Base-by-base conservation (phyloP, 2,888 invertebrate species). In the Perizoma flavofasciatum region DNA sequence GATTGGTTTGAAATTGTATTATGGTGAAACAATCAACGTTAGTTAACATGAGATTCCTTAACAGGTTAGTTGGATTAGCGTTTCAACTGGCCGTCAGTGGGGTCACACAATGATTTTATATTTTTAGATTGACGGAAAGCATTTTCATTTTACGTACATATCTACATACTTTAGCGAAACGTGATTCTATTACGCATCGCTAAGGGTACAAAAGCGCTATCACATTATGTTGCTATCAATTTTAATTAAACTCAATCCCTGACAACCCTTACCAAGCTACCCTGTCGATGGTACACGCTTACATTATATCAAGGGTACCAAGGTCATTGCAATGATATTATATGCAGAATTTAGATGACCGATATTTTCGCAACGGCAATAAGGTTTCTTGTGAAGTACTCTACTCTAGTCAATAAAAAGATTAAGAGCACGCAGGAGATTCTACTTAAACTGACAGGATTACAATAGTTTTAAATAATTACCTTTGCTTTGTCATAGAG, bases 251-350 rank as follows among this genome's bases (percentile, higher is more conserved):
- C 22, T 43, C 40, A 51, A 61, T 54, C 54, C 47, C 54, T 43
- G 39, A 49, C 47, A 58, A 48, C 61, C 61, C 58, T 62, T 44
- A 52, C 52, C 50, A 22, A 22, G 22, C 22, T 22, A 22, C 22
- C 22, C 22, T 40, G 53, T 57, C 55, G 44, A 58, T 61, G 57
- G 46, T 57, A 50, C 54, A 54, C 34, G 54, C 50, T 46, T 43
- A 50, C 60, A 59, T 55, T 66, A 65, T 67, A 68, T 70, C 65
- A 65, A 61, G 71, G 68, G 66, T 69, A 71, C 65, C 22, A 22
- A 22, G 53, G 51, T 66, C 57, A 73, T 69, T 71, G 68, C 65
- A 65, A 68, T 22, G 68, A 74, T 77, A 72, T 77, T 71, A 75
- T 71, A 68, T 55, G 55, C 49, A 63, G 68, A 68, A 55, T 73